Percentiles rank a stretch among this genome's conserved stretches.
Evolutionary conservation across 2,888 invertebrate species (phyloP).

Genomic region (Eurois occulta): DNA sequence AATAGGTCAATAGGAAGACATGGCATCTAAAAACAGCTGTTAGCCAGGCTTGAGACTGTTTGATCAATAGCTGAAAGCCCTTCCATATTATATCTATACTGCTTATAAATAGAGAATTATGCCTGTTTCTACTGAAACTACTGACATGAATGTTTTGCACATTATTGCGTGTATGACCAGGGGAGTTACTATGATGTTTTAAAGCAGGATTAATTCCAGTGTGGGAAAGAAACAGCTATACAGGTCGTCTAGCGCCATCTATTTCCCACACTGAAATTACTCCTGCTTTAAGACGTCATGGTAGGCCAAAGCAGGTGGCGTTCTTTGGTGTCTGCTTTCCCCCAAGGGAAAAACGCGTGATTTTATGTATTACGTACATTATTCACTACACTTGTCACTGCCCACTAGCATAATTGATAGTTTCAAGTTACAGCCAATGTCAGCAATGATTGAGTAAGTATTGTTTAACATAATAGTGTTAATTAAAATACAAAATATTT

Average conservation of each 20-base stretch:
- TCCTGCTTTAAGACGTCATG: no score
- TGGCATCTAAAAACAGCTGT: background rate
- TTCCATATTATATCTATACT: background rate
- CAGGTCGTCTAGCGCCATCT: no score
- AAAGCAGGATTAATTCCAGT: no score
- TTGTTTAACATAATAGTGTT: background rate
- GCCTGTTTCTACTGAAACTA: no score
- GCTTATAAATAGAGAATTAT: background rate
- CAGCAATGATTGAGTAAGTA: background rate
- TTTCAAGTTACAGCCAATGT: slow-evolving; percentile 7
- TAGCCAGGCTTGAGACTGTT: background rate
- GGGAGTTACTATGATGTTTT: no score
- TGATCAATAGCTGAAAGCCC: background rate
- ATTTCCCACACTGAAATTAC: no score
- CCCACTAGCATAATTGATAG: background rate
- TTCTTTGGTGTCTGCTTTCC: background rate
- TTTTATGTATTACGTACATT: background rate
- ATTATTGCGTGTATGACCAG: background rate
- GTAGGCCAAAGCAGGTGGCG: no score
- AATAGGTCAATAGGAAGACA: background rate
- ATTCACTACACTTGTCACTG: background rate
- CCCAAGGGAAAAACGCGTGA: background rate
- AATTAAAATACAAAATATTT: background rate
- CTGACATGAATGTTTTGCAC: background rate
- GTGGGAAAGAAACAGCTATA: no score